phyloP scores from a whole-genome alignment of 2,888 invertebrate species.

The Ormyrus nitidulus region DNA sequence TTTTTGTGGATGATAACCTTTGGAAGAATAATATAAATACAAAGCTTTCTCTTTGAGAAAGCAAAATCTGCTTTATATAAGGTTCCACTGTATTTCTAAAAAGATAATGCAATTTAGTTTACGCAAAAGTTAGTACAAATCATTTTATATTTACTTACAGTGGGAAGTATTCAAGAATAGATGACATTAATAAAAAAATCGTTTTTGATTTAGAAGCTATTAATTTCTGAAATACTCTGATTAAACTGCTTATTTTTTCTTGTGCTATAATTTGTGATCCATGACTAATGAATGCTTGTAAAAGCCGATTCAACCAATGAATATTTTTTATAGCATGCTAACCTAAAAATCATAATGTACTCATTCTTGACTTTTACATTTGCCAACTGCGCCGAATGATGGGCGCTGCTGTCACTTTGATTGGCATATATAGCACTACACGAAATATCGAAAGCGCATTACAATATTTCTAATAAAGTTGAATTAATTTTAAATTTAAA shows the following conservation, averaged over 20 bases:
- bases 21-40: slow-evolving; percentile 95
- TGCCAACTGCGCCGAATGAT: too few relatives aligned
- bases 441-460: neutral
- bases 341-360: too few relatives aligned
- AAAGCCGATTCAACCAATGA: slow-evolving; percentile 92
- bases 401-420: too few relatives aligned
- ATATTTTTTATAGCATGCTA: too few relatives aligned
- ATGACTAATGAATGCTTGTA: slow-evolving; percentile 90
- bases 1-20: slow-evolving; percentile 93
- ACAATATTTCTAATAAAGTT: too few relatives aligned
- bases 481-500: too few relatives aligned
- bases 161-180: slow-evolving; percentile 89
- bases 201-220: slow-evolving; percentile 95
- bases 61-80: slow-evolving; percentile 90
- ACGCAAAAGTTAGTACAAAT: slow-evolving; percentile 28
- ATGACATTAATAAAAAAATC: slow-evolving; percentile 93
- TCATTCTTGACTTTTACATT: too few relatives aligned
- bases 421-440: too few relatives aligned
- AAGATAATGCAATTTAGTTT: slow-evolving; percentile 59
- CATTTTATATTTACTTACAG: slow-evolving; percentile 78
- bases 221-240: slow-evolving; percentile 97
- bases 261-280: slow-evolving; percentile 83
- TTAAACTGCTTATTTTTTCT: slow-evolving; percentile 86
- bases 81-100: slow-evolving; percentile 84
- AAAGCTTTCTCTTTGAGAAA: too few relatives aligned